A percentile compares a stretch with the other conserved stretches of the same genome.
phyloP scores from a whole-genome alignment of 2,113 vertebrate genomes.

The Craseonycteris thonglongyai region DNA sequence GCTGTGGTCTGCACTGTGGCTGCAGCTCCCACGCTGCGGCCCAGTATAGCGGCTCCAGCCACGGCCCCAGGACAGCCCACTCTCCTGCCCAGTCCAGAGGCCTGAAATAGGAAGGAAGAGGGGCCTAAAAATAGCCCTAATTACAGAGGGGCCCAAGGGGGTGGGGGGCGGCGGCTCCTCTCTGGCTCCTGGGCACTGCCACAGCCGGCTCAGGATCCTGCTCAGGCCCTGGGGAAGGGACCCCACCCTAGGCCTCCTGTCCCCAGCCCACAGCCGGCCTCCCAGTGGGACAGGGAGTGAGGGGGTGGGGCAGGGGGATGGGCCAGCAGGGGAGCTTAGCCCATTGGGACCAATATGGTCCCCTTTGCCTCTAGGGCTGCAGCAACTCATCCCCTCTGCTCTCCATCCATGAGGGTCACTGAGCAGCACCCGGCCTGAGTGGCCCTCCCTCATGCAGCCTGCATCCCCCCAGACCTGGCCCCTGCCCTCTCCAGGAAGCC shows the following conservation, averaged over 20 bases:
- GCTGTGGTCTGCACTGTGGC: slow-evolving; percentile 69
- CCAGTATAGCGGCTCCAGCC: slow-evolving; percentile 73
- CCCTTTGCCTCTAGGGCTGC: neutral
- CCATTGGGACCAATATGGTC: neutral
- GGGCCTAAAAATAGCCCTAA: slow-evolving; percentile 82
- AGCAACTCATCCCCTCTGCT: neutral
- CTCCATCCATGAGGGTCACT: neutral
- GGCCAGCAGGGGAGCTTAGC: neutral
- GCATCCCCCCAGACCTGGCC: neutral
- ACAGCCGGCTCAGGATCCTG: slow-evolving; percentile 62
- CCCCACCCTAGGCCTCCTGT: slow-evolving; percentile 53
- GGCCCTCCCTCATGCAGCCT: neutral
- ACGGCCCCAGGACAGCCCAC: slow-evolving; percentile 70
- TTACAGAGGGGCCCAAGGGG: slow-evolving; percentile 75
- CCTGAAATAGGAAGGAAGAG: slow-evolving; percentile 82
- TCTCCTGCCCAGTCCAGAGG: slow-evolving; percentile 75
- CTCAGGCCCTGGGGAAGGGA: slow-evolving; percentile 50
- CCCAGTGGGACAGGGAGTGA: slow-evolving; percentile 6
- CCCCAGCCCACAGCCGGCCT: slow-evolving; percentile 36
- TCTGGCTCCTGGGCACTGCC: slow-evolving; percentile 70
- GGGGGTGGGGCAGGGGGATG: neutral
- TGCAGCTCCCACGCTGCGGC: slow-evolving; percentile 76
- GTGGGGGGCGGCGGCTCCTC: slow-evolving; percentile 53
- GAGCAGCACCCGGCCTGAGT: neutral
- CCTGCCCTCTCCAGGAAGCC: slow-evolving; percentile 8